Conservation (phyloP, 2,797 vertebrate species). For the Rhinella marina region DNA sequence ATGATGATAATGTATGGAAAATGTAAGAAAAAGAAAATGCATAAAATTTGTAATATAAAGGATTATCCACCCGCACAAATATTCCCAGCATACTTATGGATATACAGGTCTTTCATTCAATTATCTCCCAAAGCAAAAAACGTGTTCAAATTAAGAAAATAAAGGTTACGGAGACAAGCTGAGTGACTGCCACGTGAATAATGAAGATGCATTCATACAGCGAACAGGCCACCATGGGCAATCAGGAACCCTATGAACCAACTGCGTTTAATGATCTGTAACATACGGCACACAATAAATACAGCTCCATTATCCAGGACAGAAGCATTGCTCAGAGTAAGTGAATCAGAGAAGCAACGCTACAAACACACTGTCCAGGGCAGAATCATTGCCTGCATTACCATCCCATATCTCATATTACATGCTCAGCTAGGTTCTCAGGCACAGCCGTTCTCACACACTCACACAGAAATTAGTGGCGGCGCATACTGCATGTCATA, state of each 20-base stretch:
- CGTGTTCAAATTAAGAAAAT: not conserved
- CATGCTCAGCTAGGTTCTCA: slow-evolving; percentile 27
- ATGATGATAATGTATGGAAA: too few species aligned
- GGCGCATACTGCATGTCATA: slow-evolving; percentile 20
- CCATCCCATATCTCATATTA: slow-evolving; percentile 9
- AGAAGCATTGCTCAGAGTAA: not conserved
- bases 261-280: slow-evolving; percentile 8
- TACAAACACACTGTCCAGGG: not conserved
- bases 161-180: not conserved
- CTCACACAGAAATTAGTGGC: slow-evolving; percentile 27
- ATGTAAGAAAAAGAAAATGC: too few species aligned
- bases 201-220: not conserved
- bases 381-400: not conserved
- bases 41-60: too few species aligned
- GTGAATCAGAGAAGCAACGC: slow-evolving; percentile 12
- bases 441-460: slow-evolving; percentile 45
- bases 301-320: not conserved
- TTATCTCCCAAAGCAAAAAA: not conserved
- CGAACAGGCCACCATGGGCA: not conserved
- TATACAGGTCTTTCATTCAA: too few species aligned
- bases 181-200: not conserved
- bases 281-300: slow-evolving; percentile 16
- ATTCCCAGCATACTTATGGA: too few species aligned
- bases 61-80: too few species aligned
- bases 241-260: not conserved